Evolutionary conservation across 2,113 vertebrate species (phyloP).

Genomic region (Chionis minor): DNA sequence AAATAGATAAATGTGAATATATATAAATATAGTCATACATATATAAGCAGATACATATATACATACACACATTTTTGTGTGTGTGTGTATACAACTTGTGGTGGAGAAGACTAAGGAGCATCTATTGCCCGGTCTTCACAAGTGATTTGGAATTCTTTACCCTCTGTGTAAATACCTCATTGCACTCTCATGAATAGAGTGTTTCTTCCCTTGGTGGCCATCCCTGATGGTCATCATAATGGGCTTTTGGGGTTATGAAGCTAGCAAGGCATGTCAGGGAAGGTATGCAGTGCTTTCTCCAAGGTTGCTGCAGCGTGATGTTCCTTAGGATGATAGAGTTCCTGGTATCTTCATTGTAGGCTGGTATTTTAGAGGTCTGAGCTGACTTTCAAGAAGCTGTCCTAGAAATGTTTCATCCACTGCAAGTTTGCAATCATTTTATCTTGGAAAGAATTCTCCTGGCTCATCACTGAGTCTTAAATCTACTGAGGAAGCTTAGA

Average conservation of each 20-base stretch:
- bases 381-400: not conserved
- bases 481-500: not conserved
- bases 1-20: not conserved
- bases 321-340: not conserved
- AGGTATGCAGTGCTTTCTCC: not conserved
- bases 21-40: not conserved
- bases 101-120: not conserved
- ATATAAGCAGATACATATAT: not conserved
- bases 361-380: not conserved
- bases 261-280: not conserved
- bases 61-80: not conserved
- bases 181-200: not conserved
- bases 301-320: not conserved
- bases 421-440: not conserved
- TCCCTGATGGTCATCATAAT: not conserved
- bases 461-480: not conserved
- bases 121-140: not conserved
- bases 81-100: not conserved
- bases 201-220: not conserved
- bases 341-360: not conserved
- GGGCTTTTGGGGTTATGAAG: not conserved
- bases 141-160: not conserved
- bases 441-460: not conserved
- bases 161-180: not conserved
- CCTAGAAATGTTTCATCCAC: not conserved